Conservation (phyloP, 2,113 vertebrate genomes). For the Emydura subglobosa region DNA sequence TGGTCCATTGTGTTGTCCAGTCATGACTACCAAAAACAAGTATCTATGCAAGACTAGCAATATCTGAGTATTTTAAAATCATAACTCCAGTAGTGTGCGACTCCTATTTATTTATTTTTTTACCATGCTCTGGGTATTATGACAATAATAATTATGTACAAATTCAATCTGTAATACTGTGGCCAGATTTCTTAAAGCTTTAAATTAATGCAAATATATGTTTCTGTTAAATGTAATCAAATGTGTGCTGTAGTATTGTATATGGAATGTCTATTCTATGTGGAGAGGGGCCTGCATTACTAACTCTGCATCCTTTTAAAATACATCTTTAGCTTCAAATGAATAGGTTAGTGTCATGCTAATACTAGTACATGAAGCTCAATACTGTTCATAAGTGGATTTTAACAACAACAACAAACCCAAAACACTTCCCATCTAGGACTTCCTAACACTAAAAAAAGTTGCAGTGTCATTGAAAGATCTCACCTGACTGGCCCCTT, state of each 20-base stretch:
- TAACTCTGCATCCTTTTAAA: neutral
- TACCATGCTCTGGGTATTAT: neutral
- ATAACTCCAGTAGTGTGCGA: neutral
- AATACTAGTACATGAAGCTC: neutral
- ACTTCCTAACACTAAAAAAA: neutral
- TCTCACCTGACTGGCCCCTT: neutral
- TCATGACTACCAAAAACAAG: neutral
- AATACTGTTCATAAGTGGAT: neutral
- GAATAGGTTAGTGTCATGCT: neutral
- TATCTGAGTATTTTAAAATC: neutral
- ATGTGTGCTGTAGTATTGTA: neutral
- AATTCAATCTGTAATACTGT: neutral
- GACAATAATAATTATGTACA: neutral
- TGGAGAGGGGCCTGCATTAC: neutral
- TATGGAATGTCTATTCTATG: neutral
- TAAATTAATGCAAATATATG: neutral
- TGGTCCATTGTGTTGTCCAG: neutral
- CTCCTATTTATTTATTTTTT: neutral
- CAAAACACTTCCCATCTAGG: too few species aligned
- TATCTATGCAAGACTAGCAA: neutral
- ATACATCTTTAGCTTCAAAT: neutral
- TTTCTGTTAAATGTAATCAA: neutral
- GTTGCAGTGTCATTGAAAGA: neutral
- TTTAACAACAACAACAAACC: neutral
- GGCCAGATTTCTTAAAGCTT: neutral